Evolutionary conservation across 1,140 invertebrate genomes (phyloP).

Genomic region (Ceratosolen solmsi): DNA sequence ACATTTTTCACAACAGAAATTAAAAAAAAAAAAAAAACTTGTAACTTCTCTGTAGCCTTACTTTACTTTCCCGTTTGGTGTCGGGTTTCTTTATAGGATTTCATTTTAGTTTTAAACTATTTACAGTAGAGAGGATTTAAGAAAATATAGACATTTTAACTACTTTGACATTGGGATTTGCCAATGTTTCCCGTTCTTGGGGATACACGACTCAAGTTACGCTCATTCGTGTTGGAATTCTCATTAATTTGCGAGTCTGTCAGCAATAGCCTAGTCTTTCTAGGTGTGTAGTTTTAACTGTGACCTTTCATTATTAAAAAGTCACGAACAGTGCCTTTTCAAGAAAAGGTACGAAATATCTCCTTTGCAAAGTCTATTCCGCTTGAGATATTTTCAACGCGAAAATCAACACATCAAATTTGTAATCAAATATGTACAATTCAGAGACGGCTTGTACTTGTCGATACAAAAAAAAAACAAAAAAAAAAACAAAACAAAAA

Average conservation of each 20-base stretch:
- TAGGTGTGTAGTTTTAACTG: constrained; percentile 15
- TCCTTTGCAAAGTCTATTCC: constrained; percentile 38
- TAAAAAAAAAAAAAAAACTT: no score
- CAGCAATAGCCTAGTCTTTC: constrained; percentile 21
- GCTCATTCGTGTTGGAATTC: not conserved
- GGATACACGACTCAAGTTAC: constrained; percentile 50
- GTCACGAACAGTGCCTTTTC: constrained; percentile 10
- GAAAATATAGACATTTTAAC: constrained; percentile 9
- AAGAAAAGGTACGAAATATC: constrained; percentile 24
- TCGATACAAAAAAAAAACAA: constrained; percentile 20
- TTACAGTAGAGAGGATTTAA: constrained; percentile 17
- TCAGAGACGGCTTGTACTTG: not conserved
- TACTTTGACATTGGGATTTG: constrained; percentile 37
- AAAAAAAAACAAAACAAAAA: no score
- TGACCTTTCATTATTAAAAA: not conserved
- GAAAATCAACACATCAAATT: constrained; percentile 38
- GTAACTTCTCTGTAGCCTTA: constrained; percentile 15
- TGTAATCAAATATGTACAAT: constrained; percentile 3
- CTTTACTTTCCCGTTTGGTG: not conserved
- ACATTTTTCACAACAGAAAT: no score
- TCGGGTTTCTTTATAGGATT: constrained; percentile 14
- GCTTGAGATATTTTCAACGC: constrained; percentile 22
- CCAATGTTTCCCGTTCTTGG: constrained; percentile 54
- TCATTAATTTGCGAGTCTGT: constrained; percentile 42
- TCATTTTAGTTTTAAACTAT: constrained; percentile 29